phyloP scores from a whole-genome alignment of 2,888 invertebrate species.

The Oxystoma pomonae region DNA sequence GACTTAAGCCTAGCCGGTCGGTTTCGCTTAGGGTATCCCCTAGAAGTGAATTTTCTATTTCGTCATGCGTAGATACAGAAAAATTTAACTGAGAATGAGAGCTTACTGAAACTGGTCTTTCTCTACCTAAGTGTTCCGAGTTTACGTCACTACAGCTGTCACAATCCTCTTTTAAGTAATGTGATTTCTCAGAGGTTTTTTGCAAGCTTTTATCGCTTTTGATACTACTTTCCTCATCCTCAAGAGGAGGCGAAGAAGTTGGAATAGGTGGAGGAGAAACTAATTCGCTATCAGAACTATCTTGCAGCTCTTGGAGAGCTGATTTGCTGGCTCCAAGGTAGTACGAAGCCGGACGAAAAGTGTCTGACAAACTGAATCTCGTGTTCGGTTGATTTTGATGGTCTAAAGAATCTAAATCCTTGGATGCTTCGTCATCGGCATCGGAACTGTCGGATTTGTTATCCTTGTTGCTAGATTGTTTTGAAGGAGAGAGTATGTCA shows the following conservation, averaged over 20 bases:
- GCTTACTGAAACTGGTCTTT: neutral
- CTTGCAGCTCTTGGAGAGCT: slow-evolving; percentile 60
- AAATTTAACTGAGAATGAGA: neutral
- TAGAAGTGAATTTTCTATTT: neutral
- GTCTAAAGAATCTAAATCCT: slow-evolving; percentile 65
- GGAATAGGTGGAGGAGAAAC: slow-evolving; percentile 77
- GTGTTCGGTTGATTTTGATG: slow-evolving; percentile 59
- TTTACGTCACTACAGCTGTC: neutral
- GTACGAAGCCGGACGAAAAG: slow-evolving; percentile 83
- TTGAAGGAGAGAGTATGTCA: slow-evolving; percentile 54
- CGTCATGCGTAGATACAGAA: neutral
- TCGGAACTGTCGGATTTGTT: slow-evolving; percentile 69
- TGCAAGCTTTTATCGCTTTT: neutral
- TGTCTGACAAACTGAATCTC: slow-evolving; percentile 82
- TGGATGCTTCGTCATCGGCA: slow-evolving; percentile 77
- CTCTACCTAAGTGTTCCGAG: neutral
- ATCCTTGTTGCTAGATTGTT: slow-evolving; percentile 39
- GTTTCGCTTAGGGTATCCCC: neutral
- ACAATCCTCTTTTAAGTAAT: neutral
- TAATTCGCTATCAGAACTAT: slow-evolving; percentile 78
- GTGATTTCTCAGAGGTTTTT: neutral
- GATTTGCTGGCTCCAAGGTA: slow-evolving; percentile 70
- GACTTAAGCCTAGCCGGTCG: neutral
- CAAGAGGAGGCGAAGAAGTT: slow-evolving; percentile 67
- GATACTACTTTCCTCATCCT: slow-evolving; percentile 56